Percentiles rank a stretch among this genome's conserved stretches.
phyloP scores from a whole-genome alignment of 2,888 invertebrate genomes.

The Ophonus ardosiacus region DNA sequence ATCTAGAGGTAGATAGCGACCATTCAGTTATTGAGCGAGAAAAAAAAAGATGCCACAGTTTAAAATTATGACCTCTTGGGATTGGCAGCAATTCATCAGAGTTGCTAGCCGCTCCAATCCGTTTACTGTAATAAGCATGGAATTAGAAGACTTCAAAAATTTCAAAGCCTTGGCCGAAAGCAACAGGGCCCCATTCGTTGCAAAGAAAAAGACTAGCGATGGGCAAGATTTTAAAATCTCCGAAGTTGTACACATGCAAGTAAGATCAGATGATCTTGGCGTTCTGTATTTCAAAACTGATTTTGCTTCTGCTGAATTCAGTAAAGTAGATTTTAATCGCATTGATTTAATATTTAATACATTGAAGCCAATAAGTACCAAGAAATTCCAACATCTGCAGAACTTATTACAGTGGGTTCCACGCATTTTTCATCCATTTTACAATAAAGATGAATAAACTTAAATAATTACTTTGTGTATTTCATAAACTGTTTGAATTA shows the following conservation, averaged over 20 bases:
- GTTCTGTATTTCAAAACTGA: constrained; percentile 49
- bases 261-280: constrained; percentile 35
- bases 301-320: neutral
- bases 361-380: neutral
- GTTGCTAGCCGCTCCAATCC: neutral
- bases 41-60: constrained; percentile 52
- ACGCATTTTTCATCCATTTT: neutral
- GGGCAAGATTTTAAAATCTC: constrained; percentile 44
- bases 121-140: neutral
- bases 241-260: constrained; percentile 44
- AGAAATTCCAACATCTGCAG: neutral
- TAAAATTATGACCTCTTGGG: constrained; percentile 55
- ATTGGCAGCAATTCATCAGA: constrained; percentile 53
- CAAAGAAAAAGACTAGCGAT: neutral
- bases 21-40: constrained; percentile 60
- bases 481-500: too few species aligned
- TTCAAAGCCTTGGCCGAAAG: neutral
- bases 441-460: neutral
- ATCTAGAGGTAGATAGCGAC: constrained; percentile 39
- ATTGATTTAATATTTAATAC: too few species aligned
- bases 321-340: constrained; percentile 1
- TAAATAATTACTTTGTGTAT: too few species aligned
- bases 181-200: neutral
- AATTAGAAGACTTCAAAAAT: constrained; percentile 3
- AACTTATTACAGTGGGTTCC: neutral